Base-by-base conservation (phyloP, 2,888 invertebrate species). In the Eumerus sabulonum region DNA sequence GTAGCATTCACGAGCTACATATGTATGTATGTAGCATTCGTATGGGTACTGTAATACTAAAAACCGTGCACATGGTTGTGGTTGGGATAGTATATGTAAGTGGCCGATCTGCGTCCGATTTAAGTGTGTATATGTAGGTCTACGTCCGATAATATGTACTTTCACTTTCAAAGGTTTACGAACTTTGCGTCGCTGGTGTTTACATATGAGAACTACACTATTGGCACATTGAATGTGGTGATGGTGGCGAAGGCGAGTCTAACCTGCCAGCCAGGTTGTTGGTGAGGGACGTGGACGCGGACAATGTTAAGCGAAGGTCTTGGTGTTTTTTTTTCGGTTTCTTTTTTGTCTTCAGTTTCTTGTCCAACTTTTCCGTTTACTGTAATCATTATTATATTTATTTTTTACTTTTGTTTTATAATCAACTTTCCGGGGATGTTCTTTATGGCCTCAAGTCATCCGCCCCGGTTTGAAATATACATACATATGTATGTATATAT, bases 131-230 rank as follows among this genome's bases (percentile, higher is more conserved):
- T 88, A 88, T 87, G 88, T 88, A 88, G 88, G 88, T 88, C 87
- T 87, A 86, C 86, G 88, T 87, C 88, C 88, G 87, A 87, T 86
- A 84, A 86, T 87, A n/a, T n/a, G n/a, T n/a, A 88, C 88, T 88
- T 88, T 88, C 88, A 88, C 88, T 88, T 88, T 88, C 87, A 86
- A 87, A 88, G 88, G 88, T 88, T 85, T 86, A 87, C 86, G 87
- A 87, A 88, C 88, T 88, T 85, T 87, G 67, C 53, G 63, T 66
- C 67, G 82, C 67, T 72, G 85, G 84, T 87, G 87, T 86, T 86
- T 85, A 87, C 85, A 86, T 85, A 83, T 57, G 76, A 74, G 56
- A 42, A 64, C 62, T 56, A 62, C 56, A 42, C 71, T 71, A 70
- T 64, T 82, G 60, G 67, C 53, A 77, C 7, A 27, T 27, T 7